Conservation (phyloP, 1,140 invertebrate species). For the Heliothis subflexa region DNA sequence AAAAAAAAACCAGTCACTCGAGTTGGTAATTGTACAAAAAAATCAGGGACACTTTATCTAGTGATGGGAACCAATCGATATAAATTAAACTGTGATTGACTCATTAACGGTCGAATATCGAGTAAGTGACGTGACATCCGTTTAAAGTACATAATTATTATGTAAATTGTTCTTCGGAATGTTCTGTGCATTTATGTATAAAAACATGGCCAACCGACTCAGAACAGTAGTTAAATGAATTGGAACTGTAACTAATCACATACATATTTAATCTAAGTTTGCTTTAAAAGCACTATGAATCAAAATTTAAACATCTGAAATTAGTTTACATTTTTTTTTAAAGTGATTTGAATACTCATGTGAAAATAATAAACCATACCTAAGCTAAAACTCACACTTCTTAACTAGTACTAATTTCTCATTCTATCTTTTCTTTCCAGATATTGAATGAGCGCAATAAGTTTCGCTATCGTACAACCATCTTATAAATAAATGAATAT, state of each 20-base stretch:
- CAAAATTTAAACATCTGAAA: no score
- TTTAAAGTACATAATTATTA: neutral
- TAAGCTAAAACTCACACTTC: no score
- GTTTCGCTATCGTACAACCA: slow-evolving; percentile 29
- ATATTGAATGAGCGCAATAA: neutral
- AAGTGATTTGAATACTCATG: neutral
- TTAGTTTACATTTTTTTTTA: neutral
- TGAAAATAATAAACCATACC: no score
- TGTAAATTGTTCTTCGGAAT: slow-evolving; percentile 17
- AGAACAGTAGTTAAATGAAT: no score
- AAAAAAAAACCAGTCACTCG: slow-evolving; percentile 55
- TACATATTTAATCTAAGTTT: no score
- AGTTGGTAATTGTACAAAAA: slow-evolving; percentile 54
- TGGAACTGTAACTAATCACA: no score
- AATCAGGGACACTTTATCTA: slow-evolving; percentile 50
- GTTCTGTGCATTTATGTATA: neutral
- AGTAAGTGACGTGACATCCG: slow-evolving; percentile 17
- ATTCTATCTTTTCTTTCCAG: no score
- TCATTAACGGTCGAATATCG: slow-evolving; percentile 15
- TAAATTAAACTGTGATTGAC: slow-evolving; percentile 31
- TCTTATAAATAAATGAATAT: slow-evolving; percentile 42
- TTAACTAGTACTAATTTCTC: no score
- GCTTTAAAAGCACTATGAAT: no score
- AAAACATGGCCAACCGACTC: no score
- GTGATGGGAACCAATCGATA: slow-evolving; percentile 45